Base-by-base conservation (phyloP, 2,888 invertebrate genomes). In the Octodonta nipae region DNA sequence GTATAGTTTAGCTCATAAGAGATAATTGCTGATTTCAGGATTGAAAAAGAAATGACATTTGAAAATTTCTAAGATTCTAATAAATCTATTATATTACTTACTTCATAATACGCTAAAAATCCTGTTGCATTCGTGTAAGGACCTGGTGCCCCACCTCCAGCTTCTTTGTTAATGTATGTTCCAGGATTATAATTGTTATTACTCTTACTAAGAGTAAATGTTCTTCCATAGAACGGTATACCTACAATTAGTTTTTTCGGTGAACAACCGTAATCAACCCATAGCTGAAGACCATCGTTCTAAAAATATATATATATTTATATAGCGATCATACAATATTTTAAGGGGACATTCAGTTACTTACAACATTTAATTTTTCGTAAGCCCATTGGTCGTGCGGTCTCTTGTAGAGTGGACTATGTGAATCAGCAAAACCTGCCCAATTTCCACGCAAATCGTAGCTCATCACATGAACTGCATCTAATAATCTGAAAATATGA, bases 391-490 rank as follows among this genome's bases (percentile, higher is more conserved):
- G 85, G 58, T 89, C 88, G 51, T 84, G 83, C 0, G 85, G 81
- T 27, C 89, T 69, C 52, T 76, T 82, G 58, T 85, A 86, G 1
- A 89, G 65, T 1, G 88, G 84, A 48, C 87, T 87, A 55, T 89
- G 89, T 0, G 80, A 78, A 52, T 89, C 88, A 1, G 88, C 87
- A 52, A 87, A 87, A 10, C 88, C 88, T 1, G 82, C 87, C 88
- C 88, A 88, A 56, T 85, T 86, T 7, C 86, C 86, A 37, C 86
- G 70, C 28, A 86, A 67, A 60, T 86, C 86, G 56, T 86, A 86
- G 0, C 84, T 74, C 86, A 86, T 86, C 27, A 81, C 84, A 54
- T 86, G 85, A 32, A 86, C 75, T 0, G 84, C 85, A 55, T 86
- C 84, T 30, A 84, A 51, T 29, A 72, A 64, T 46, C 84, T 84